These are phyloP conservation scores for Aphelocoma californica DNA, from an alignment of 2,797 vertebrate genomes.

Conservation along the genomic window DNA sequence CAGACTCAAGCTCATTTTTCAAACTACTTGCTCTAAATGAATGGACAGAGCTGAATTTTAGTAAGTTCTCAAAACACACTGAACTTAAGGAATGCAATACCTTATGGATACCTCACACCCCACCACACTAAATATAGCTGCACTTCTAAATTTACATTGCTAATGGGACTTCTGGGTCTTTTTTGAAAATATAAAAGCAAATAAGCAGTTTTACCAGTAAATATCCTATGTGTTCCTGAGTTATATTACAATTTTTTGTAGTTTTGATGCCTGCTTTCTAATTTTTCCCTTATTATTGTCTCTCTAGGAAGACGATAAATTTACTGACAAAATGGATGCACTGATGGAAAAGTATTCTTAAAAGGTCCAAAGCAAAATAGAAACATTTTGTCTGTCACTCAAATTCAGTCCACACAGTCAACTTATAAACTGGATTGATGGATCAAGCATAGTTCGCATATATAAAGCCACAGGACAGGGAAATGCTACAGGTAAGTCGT, in stretches of 20 bases:
- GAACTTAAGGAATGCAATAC: neutral
- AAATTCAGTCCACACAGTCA: neutral
- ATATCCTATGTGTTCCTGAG: neutral
- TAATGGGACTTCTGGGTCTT: neutral
- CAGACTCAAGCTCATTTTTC: neutral
- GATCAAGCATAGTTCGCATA: neutral
- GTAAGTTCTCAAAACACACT: neutral
- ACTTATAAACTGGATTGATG: neutral
- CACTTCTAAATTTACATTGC: neutral
- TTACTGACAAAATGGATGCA: neutral
- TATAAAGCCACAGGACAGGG: neutral
- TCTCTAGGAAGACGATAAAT: neutral
- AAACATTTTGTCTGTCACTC: neutral
- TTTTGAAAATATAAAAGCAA: neutral
- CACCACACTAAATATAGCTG: neutral
- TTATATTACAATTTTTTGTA: neutral
- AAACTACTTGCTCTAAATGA: neutral
- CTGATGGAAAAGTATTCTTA: neutral
- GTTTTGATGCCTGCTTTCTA: neutral
- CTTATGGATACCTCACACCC: neutral
- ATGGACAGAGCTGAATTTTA: neutral
- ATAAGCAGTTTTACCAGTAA: neutral
- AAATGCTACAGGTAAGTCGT: neutral
- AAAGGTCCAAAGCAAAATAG: neutral
- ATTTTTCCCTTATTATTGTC: neutral